Conservation (phyloP, 2,113 vertebrate species). For the Salvelinus namaycush region DNA sequence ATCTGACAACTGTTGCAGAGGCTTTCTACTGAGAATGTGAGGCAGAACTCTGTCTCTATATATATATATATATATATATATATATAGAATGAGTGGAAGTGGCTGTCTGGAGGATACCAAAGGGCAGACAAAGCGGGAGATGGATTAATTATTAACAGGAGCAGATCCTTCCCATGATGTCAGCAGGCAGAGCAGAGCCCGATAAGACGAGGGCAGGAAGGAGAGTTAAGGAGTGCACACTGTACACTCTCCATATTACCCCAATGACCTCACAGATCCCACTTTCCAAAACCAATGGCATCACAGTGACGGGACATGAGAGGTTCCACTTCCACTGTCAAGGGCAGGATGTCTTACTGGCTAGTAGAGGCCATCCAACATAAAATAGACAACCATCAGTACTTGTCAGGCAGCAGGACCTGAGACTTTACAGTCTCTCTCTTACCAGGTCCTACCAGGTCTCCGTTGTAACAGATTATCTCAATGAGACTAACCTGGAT, state of each 20-base stretch:
- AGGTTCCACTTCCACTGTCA: neutral
- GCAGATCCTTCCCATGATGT: conserved; percentile 41
- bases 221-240: neutral
- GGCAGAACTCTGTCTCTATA: too few relatives aligned
- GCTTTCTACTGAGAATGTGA: too few relatives aligned
- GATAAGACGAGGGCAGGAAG: conserved; percentile 4
- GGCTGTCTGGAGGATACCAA: too few relatives aligned
- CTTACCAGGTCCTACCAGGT: too few relatives aligned
- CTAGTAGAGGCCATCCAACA: neutral
- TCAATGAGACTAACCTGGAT: too few relatives aligned
- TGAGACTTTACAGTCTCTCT: too few relatives aligned
- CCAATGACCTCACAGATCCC: neutral
- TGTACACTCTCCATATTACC: neutral
- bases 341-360: neutral
- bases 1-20: too few relatives aligned
- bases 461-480: too few relatives aligned
- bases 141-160: conserved; percentile 63
- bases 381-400: too few relatives aligned
- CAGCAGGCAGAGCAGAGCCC: conserved; percentile 28
- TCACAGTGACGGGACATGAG: neutral
- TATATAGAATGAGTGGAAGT: too few relatives aligned
- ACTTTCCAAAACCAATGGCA: neutral
- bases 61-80: too few relatives aligned
- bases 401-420: too few relatives aligned
- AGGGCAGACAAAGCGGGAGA: conserved; percentile 2